Percentiles rank a stretch among this genome's conserved stretches.
phyloP scores from a whole-genome alignment of 2,888 invertebrate species.

The Selenia dentaria region DNA sequence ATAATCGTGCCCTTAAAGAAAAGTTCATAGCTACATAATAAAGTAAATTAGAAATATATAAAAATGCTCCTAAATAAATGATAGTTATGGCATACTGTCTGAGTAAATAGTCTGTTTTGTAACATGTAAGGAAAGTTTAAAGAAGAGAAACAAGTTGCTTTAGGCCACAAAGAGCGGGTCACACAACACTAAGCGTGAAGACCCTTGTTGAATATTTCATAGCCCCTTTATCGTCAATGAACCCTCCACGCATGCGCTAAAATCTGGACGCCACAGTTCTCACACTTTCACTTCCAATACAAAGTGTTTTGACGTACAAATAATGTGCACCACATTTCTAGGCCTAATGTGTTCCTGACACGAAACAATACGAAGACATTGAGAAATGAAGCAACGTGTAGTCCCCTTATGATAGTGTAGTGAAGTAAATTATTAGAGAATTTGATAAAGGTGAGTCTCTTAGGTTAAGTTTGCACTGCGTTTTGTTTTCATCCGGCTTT shows the following conservation, averaged over 20 bases:
- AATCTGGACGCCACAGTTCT: slow-evolving; percentile 65
- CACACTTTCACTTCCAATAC: slow-evolving; percentile 68
- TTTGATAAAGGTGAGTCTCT: slow-evolving; percentile 57
- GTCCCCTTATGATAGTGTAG: slow-evolving; percentile 70
- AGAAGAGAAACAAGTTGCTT: no score
- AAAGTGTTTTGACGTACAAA: slow-evolving; percentile 75
- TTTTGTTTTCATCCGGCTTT: slow-evolving; percentile 39
- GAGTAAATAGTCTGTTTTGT: no score
- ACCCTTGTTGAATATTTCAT: slow-evolving; percentile 47
- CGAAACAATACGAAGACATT: slow-evolving; percentile 64
- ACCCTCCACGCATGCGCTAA: slow-evolving; percentile 71
- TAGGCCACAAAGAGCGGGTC: slow-evolving; percentile 7
- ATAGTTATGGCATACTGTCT: no score
- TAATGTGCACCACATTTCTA: slow-evolving; percentile 61
- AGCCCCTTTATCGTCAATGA: slow-evolving; percentile 40
- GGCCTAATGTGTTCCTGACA: slow-evolving; percentile 79
- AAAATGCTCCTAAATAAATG: no score
- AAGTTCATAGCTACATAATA: no score
- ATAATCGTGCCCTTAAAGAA: no score
- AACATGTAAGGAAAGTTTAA: no score
- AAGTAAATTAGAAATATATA: no score
- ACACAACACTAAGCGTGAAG: slow-evolving; percentile 34
- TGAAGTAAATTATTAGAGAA: slow-evolving; percentile 55
- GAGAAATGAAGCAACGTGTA: slow-evolving; percentile 67
- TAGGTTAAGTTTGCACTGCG: slow-evolving; percentile 47